A percentile compares a stretch with the other conserved stretches of the same genome.
phyloP scores from a whole-genome alignment of 2,113 vertebrate species.

The Nothoprocta pentlandii region DNA sequence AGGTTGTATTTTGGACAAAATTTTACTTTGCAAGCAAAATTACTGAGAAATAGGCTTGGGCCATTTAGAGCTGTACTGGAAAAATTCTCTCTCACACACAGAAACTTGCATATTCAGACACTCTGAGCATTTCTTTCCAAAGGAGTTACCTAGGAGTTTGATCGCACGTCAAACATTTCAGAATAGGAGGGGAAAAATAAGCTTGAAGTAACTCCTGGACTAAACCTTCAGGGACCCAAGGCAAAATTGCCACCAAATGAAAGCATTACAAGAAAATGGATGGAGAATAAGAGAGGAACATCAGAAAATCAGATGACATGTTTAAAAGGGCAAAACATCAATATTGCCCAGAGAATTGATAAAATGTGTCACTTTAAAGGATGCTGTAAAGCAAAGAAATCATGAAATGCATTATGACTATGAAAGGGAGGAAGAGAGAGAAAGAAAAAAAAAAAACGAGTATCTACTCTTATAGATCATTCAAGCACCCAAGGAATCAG shows the following conservation, averaged over 20 bases:
- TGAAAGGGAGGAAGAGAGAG: conserved; percentile 8
- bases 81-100: neutral
- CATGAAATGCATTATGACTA: conserved; percentile 70
- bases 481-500: conserved; percentile 65
- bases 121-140: conserved; percentile 40
- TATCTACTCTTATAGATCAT: conserved; percentile 13
- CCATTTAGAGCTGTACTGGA: neutral
- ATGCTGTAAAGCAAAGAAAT: conserved; percentile 75
- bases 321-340: conserved; percentile 84
- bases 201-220: conserved; percentile 63
- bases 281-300: conserved; percentile 75
- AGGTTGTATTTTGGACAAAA: conserved; percentile 1
- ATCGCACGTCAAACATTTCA: conserved; percentile 41
- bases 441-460: neutral
- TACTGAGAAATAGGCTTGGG: neutral
- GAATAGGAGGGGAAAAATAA: conserved; percentile 31
- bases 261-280: conserved; percentile 74
- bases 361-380: conserved; percentile 77
- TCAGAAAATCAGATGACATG: conserved; percentile 82
- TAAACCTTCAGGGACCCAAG: conserved; percentile 67
- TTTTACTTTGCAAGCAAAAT: neutral
- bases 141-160: conserved; percentile 16
- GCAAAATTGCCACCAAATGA: conserved; percentile 74
- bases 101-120: neutral
- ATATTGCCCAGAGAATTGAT: conserved; percentile 77